Base-by-base conservation (phyloP, 2,797 vertebrate genomes). In the Myoxocephalus aenaeus region DNA sequence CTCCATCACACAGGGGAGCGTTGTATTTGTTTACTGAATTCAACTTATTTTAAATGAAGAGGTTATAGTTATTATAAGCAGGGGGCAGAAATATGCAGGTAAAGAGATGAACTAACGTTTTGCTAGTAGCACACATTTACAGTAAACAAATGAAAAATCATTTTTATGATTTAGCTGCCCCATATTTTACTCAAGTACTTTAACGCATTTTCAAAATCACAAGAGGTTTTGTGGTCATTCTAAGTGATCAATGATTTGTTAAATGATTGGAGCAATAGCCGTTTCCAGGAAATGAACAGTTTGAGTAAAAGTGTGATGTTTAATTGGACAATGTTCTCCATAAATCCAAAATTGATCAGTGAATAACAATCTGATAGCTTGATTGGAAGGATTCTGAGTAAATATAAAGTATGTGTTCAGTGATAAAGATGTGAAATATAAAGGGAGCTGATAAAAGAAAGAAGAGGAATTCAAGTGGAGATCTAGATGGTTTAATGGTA, bases 291-390 rank as follows among this genome's bases (percentile, higher is more conserved):
- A 62, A 74, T 57, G 1, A 32, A 66, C 20, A 42, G 34, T 69
- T 34, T 13, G 29, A 34, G 46, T 25, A 22, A 42, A 22, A 27
- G 12, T 20, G 2, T 36, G 3, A 56, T 22, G 12, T 70, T 46
- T 34, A 10, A 44, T 59, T 58, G 57, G 42, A 66, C 14, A 54
- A n/a, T 14, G 34, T 34, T 59, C 20, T 44, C 17, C 20, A 66
- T 12, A 32, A 65, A 50, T 29, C 22, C 54, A 48, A 25, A 62
- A 29, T 11, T 12, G 12, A 17, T 40, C 10, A 22, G 25, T 36
- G 11, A 65, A 65, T 71, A 27, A 36, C 5, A 7, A 42, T 77
- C 44, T 65, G 20, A 56, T n/a, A n/a, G 48, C 18, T 22, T 34
- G 18, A 58, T 34, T 58, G 29, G 48, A 50, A 50, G 20, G 18